Evolutionary conservation across 2,888 invertebrate species (phyloP).

Genomic region (Sepioteuthis lessoniana): DNA sequence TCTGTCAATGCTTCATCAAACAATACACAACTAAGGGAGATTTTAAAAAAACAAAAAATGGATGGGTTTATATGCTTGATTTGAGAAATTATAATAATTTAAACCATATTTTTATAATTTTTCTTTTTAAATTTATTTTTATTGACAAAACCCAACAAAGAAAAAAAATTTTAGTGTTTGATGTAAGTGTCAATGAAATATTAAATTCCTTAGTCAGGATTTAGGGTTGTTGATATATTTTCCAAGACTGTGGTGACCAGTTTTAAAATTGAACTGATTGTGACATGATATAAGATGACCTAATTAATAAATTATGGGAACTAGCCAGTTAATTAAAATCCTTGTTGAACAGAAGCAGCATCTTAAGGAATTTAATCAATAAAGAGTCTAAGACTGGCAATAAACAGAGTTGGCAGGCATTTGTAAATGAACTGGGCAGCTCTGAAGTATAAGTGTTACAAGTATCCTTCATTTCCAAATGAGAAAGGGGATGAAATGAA

Average conservation of each 20-base stretch:
- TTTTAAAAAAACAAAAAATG: too few species aligned
- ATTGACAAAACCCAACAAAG: too few species aligned
- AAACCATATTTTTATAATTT: too few species aligned
- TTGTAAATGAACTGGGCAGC: background rate
- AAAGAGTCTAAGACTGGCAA: background rate
- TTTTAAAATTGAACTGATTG: background rate
- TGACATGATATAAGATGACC: background rate
- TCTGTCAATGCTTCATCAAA: too few species aligned
- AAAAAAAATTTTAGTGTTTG: background rate
- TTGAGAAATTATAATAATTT: too few species aligned
- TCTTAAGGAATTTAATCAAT: background rate
- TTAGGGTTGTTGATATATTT: background rate
- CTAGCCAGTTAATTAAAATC: background rate
- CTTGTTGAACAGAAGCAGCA: background rate
- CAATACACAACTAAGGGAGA: too few species aligned
- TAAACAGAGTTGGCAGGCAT: background rate
- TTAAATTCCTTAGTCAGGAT: background rate
- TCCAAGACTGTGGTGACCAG: background rate
- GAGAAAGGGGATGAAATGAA: background rate
- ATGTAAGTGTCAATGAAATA: background rate
- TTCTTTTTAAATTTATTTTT: background rate
- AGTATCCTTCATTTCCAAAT: background rate
- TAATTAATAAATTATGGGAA: background rate
- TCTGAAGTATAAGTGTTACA: background rate
- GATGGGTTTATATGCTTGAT: too few species aligned